Evolutionary conservation across 2,797 vertebrate genomes (phyloP), one percentile per base, ranked within the genome.

Genomic region (Ctenopoma multispine): DNA sequence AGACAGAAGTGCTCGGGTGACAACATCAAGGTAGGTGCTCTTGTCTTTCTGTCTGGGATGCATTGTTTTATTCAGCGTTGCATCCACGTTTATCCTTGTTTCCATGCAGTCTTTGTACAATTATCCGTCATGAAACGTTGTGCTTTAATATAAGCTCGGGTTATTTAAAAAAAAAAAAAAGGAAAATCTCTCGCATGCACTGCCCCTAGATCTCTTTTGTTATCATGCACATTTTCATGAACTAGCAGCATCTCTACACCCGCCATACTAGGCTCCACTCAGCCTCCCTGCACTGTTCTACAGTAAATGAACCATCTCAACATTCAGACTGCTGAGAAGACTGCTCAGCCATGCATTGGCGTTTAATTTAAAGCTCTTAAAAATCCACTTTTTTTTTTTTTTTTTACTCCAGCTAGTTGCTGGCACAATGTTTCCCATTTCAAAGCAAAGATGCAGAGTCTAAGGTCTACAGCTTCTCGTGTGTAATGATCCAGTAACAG

Each of bases 21-120:
- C 87, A 90, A 60, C 83, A 82, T 78, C 65, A 72, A 88, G 92
- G 92, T 92, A 90, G 73, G 90, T 58, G 74, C 66, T 70, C 46
- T 40, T 63, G 47, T 78, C 34, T 53, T 56, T 65, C 64, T 64
- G 47, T 77, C 64, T 69, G 75, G 69, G 60, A 71, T 78, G 73
- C 77, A 81, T 86, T 83, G 79, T 84, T 76, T 77, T 63, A 44
- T 50, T 61, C 77, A 54, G 48, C 69, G 36, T 70, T 65, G 46
- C 44, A 47, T 77, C 44, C 70, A 64, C 61, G 66, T 79, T 69
- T 54, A 3, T 38, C 71, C 77, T 84, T 89, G 75, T 83, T 75
- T 74, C 51, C 73, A 44, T 36, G 44, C 40, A n/a, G 20, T 43
- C 44, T 71, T 4, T 50, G 8, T 3, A 29, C 46, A 34, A 23